phyloP scores from a whole-genome alignment of 2,888 invertebrate species.

The Isoperla grammatica region DNA sequence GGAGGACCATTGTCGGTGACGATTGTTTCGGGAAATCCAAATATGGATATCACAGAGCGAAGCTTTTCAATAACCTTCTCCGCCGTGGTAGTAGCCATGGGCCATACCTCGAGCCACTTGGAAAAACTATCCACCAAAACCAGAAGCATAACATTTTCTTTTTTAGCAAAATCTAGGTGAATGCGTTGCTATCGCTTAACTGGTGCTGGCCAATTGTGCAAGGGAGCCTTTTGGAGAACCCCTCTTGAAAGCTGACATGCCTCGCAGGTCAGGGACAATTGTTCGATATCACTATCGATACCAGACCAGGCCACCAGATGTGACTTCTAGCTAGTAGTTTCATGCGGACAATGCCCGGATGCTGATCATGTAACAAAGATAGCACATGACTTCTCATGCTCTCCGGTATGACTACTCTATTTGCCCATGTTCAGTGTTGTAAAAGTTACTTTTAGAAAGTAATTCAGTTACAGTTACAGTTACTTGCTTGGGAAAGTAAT shows the following conservation, averaged over 20 bases:
- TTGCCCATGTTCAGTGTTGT: too few species aligned
- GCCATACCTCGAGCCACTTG: constrained; percentile 18
- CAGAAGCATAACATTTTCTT: neutral
- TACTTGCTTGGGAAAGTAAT: too few species aligned
- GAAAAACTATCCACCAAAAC: constrained; percentile 14
- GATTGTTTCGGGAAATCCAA: constrained; percentile 13
- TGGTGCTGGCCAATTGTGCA: neutral
- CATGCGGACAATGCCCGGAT: constrained; percentile 10
- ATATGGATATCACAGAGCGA: neutral
- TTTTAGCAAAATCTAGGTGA: constrained; percentile 19
- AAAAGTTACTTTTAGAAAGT: too few species aligned
- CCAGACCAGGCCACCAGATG: constrained; percentile 1
- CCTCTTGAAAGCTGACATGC: neutral
- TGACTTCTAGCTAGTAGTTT: constrained; percentile 3
- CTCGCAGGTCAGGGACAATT: neutral
- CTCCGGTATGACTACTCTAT: neutral
- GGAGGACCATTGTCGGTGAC: constrained; percentile 20
- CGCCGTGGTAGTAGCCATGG: neutral
- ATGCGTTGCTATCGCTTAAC: neutral
- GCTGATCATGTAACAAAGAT: neutral
- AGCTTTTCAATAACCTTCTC: constrained; percentile 6
- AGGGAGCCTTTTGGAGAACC: neutral
- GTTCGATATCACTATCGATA: neutral
- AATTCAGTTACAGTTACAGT: too few species aligned
- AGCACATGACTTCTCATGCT: neutral